phyloP scores from a whole-genome alignment of 2,113 vertebrate genomes.

The Bothrops jararaca region DNA sequence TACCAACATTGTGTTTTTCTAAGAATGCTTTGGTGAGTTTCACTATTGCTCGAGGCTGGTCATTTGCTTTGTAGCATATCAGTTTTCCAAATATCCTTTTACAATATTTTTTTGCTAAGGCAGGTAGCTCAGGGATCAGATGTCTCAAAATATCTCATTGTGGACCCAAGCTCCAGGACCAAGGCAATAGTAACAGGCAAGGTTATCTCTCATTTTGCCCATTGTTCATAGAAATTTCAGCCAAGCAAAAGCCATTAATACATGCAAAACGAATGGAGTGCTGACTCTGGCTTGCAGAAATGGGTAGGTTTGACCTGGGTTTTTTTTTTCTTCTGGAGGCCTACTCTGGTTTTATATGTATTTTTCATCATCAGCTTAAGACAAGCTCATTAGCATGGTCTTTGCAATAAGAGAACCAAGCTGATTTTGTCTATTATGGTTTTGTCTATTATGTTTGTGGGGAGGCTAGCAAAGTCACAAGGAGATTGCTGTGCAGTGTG shows the following conservation, averaged over 20 bases:
- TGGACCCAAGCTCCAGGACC: neutral
- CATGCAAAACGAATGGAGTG: neutral
- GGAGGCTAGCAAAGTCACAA: neutral
- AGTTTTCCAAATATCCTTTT: neutral
- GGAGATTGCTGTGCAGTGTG: neutral
- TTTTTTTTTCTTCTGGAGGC: neutral
- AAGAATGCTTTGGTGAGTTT: neutral
- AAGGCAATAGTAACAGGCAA: neutral
- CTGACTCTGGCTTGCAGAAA: neutral
- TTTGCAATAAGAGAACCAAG: neutral
- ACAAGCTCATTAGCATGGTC: neutral
- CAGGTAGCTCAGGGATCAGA: neutral
- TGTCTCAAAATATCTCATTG: neutral
- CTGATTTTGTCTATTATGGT: neutral
- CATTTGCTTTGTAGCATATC: neutral
- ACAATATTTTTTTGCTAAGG: neutral
- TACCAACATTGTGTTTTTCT: neutral
- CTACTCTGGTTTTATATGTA: neutral
- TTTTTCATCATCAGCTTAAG: neutral
- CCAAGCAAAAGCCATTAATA: neutral
- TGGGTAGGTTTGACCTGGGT: neutral
- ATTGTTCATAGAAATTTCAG: neutral
- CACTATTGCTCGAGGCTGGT: neutral
- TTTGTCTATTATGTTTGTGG: neutral
- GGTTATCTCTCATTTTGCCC: neutral